Conservation (phyloP, 1,140 invertebrate genomes). For the Meloidogyne chitwoodi region DNA sequence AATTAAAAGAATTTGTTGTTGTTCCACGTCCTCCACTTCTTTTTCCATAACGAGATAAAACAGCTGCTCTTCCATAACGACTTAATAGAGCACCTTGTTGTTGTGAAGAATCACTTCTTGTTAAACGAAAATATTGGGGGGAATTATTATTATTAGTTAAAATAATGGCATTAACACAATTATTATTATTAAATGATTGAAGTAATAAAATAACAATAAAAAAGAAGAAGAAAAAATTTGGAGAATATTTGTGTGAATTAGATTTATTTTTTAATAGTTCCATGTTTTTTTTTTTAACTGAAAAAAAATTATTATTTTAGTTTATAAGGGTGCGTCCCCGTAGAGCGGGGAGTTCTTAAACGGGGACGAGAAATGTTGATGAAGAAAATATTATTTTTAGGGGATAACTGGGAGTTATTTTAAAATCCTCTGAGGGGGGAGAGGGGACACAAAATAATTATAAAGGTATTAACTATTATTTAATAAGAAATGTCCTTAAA, state of each 20-base stretch:
- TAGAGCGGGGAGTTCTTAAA: no score
- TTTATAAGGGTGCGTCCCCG: no score
- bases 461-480: no score
- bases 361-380: no score
- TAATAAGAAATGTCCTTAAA: no score
- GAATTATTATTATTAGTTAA: neutral
- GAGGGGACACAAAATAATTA: no score
- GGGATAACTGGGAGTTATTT: no score
- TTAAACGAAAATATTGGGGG: neutral
- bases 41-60: conserved; percentile 16
- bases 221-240: neutral
- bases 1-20: neutral
- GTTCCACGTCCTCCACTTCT: neutral
- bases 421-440: no score
- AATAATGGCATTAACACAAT: neutral
- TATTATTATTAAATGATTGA: neutral
- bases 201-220: neutral
- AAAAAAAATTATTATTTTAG: no score
- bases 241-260: neutral
- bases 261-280: no score
- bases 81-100: neutral
- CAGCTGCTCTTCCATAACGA: conserved; percentile 17
- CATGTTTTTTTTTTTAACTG: no score
- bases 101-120: neutral
- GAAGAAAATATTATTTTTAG: no score